Base-by-base conservation (phyloP, 2,888 invertebrate species). In the Tubiluchus corallicola region DNA sequence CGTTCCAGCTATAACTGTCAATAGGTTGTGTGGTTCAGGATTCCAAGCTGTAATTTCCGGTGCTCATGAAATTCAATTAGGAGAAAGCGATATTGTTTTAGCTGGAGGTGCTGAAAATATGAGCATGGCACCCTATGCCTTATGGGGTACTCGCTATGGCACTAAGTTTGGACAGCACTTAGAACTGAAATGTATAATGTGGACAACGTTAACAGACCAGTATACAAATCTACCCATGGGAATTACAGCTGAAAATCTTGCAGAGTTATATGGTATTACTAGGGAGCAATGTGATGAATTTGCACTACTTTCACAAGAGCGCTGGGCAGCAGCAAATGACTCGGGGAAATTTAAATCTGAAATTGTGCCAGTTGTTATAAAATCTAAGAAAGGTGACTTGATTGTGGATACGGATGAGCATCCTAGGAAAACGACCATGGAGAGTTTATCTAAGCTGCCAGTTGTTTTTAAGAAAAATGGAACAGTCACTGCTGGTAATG, bases 31-130 rank as follows among this genome's bases (percentile, higher is more conserved):
- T 64, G 98, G 96, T 15, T 92, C 92, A 20, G 96, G 96, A 2
- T 98, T 98, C 66, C 96, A 98, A 63, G 75, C 96, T 0, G 71
- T 98, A 49, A 75, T 92, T 16, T 87, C 77, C 68, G 83, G 80
- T 44, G 80, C 82, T 29, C 90, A 90, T 80, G 92, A 90, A 59
- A 92, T 96, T 52, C 55, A 77, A 43, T 68, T 78, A 5, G 88
- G 88, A 20, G 79, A 79, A 49, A 78, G 87, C 2, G 75, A 81
- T 55, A 75, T 96, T 45, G 81, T 82, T 1, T 63, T 96, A 21
- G 80, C 88, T 18, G 94, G 92, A 40, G 94, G 96, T 0, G 75
- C 79, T 2, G 96, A 98, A 59, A 94, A 81, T 64, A 96, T 98
- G 96, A 85, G 85, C 2, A 81, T 84, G 63, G 70, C 80, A 1